Conservation (phyloP, 30 jellyfish, hydroid and myxozoan genomes). For the Morbakka virulenta region DNA sequence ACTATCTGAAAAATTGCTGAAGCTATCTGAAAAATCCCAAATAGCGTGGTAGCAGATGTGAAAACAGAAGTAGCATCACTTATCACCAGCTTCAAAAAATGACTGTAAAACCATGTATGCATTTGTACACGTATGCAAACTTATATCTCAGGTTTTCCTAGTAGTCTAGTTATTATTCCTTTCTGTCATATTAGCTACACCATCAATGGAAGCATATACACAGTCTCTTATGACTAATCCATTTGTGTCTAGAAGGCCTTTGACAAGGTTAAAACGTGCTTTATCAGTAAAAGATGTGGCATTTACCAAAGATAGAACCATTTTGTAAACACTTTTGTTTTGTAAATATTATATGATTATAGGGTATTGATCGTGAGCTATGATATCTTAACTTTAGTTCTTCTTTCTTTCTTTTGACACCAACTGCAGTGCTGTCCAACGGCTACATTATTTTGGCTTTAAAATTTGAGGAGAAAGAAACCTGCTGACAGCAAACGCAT, state of each 20-base stretch:
- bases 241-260: constrained; percentile 9
- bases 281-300: constrained; percentile 33
- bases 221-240: constrained; percentile 32
- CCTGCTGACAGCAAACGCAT: neutral
- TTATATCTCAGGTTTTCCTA: constrained; percentile 12
- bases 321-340: constrained; percentile 5
- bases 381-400: neutral
- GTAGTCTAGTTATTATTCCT: constrained; percentile 14
- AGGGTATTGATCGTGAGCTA: neutral
- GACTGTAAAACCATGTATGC: constrained; percentile 53
- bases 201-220: constrained; percentile 37
- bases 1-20: constrained; percentile 29
- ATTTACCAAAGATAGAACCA: constrained; percentile 31
- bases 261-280: constrained; percentile 9
- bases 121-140: constrained; percentile 46
- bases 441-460: neutral
- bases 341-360: neutral
- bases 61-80: constrained; percentile 33
- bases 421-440: constrained; percentile 24
- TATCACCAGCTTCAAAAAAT: constrained; percentile 11
- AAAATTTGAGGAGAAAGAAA: neutral
- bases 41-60: constrained; percentile 27
- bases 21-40: constrained; percentile 25
- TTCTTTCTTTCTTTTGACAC: neutral
- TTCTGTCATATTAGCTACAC: constrained; percentile 37